Base-by-base conservation (phyloP, 2,888 invertebrate species). In the Leucoma salicis region DNA sequence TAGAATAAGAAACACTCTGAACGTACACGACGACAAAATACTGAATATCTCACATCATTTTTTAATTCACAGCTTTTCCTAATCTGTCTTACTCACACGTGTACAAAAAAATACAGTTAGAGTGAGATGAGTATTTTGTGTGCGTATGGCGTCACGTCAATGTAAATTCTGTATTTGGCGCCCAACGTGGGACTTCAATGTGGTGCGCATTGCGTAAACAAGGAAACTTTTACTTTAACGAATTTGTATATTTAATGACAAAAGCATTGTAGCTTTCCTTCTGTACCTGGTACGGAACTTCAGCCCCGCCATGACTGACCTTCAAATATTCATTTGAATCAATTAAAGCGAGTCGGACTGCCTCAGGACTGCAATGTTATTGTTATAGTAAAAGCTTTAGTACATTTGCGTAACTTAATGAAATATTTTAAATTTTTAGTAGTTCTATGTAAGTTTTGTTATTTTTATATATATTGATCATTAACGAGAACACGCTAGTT, bases 321-420 rank as follows among this genome's bases (percentile, higher is more conserved):
- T 64, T 63, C 54, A 59, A 63, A 56, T 49, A 54, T 61, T 54
- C 63, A 61, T 53, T 53, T 46, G 47, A 59, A 61, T 61, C 64
- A 61, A 63, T 64, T 63, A 57, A 49, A 38, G 14, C 35, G 42
- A 35, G 50, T 39, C 29, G 2, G 13, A 49, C 14, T 35, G 36
- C 28, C 35, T 27, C 16, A 32, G 5, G 5, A 12, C 29, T 24
- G 28, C 21, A 31, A 2, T 41, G 12, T 29, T 34, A 8, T 16
- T 35, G n/a, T n/a, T n/a, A n/a, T n/a, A n/a, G n/a, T n/a, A n/a
- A n/a, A n/a, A n/a, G n/a, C n/a, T n/a, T n/a, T n/a, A n/a, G n/a
- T n/a, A n/a, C n/a, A n/a, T n/a, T n/a, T n/a, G n/a, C n/a, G n/a
- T n/a, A n/a, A n/a, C n/a, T n/a, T n/a, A n/a, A n/a, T n/a, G n/a